Conservation (phyloP, 1,140 invertebrate species). For the Caerostris extrusa region DNA sequence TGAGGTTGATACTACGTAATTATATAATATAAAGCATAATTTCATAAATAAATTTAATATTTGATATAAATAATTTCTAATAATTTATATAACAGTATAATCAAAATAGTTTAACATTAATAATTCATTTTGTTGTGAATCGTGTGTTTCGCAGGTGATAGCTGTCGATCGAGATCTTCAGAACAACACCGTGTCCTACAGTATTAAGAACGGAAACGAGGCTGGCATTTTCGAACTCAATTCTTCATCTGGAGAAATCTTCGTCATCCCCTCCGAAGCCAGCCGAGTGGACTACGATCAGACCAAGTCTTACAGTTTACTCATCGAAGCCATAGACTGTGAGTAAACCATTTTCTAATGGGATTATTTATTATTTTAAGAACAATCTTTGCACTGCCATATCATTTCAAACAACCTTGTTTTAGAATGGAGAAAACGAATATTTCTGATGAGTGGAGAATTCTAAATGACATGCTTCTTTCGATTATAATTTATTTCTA, state of each 20-base stretch:
- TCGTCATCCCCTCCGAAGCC: slow-evolving; percentile 76
- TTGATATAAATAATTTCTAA: too few relatives aligned
- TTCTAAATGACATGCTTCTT: too few relatives aligned
- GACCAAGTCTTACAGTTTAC: slow-evolving; percentile 79
- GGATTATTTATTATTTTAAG: neutral
- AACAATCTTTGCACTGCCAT: neutral
- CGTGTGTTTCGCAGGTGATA: slow-evolving; percentile 69
- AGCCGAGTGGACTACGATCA: slow-evolving; percentile 79
- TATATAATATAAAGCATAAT: too few relatives aligned
- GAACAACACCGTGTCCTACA: slow-evolving; percentile 80
- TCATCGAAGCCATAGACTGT: slow-evolving; percentile 80
- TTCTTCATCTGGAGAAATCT: slow-evolving; percentile 79
- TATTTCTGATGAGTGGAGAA: too few relatives aligned
- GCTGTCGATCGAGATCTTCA: slow-evolving; percentile 80
- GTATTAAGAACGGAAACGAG: slow-evolving; percentile 80
- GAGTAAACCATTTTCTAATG: slow-evolving; percentile 58
- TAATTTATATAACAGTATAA: too few relatives aligned
- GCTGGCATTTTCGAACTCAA: slow-evolving; percentile 80
- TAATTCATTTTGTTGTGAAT: too few relatives aligned
- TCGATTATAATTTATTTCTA: too few relatives aligned
- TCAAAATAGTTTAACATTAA: too few relatives aligned
- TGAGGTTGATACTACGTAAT: too few relatives aligned
- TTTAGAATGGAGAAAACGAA: too few relatives aligned
- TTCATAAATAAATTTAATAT: too few relatives aligned
- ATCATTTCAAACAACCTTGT: too few relatives aligned